phyloP scores from a whole-genome alignment of 2,797 vertebrate species.

The Cetoscarus ocellatus region DNA sequence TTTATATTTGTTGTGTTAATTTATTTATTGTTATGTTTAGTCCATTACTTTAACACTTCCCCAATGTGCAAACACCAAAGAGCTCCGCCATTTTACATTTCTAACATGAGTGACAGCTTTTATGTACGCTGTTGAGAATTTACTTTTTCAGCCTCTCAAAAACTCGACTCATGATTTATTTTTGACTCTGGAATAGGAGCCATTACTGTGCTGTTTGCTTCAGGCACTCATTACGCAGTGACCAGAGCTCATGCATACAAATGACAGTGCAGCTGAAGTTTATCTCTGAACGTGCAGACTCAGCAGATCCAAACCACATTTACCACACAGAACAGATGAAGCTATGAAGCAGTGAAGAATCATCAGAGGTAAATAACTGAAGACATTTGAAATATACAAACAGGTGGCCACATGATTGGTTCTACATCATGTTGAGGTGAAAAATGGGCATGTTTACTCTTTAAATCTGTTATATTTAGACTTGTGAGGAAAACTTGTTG shows the following conservation, averaged over 20 bases:
- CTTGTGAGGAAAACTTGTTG: too few relatives aligned
- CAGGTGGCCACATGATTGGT: not conserved
- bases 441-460: not conserved
- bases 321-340: not conserved
- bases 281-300: constrained; percentile 29
- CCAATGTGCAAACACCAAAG: not conserved
- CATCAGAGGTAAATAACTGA: not conserved
- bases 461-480: constrained; percentile 19
- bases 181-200: constrained; percentile 6
- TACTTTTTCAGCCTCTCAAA: not conserved
- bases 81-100: not conserved
- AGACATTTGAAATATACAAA: not conserved
- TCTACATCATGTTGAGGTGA: not conserved
- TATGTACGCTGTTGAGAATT: not conserved
- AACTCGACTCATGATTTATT: constrained; percentile 22
- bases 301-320: constrained; percentile 38
- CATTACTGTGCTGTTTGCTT: constrained; percentile 36
- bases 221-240: constrained; percentile 35
- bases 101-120: not conserved
- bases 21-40: too few relatives aligned
- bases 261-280: constrained; percentile 31
- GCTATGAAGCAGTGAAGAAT: not conserved
- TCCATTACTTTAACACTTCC: too few relatives aligned
- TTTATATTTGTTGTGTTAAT: too few relatives aligned
- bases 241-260: constrained; percentile 42